These are phyloP conservation scores for Catocala nupta DNA, from an alignment of 2,888 invertebrate species.

Conservation along the genomic window DNA sequence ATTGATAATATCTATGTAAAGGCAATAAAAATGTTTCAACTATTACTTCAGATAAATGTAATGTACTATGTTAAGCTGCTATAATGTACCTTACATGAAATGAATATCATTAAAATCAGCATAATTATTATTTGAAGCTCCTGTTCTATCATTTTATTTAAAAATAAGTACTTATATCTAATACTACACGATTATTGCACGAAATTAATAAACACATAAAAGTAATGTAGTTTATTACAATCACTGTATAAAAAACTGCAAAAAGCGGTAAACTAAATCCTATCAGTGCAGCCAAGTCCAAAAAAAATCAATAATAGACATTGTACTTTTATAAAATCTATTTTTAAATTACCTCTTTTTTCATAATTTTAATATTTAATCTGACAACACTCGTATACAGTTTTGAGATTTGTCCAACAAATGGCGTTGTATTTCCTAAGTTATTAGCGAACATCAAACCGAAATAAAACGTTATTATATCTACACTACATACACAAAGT, in stretches of 20 bases:
- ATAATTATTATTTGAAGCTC: constrained; percentile 4
- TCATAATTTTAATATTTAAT: constrained; percentile 11
- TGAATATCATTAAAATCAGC: constrained; percentile 3
- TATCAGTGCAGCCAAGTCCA: constrained; percentile 35
- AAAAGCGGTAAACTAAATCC: constrained; percentile 20
- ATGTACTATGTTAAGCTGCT: constrained; percentile 2
- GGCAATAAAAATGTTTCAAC: not conserved
- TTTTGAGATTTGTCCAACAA: constrained; percentile 49
- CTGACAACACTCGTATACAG: constrained; percentile 44
- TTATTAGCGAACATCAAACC: constrained; percentile 59
- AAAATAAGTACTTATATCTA: constrained; percentile 47
- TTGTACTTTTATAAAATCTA: constrained; percentile 42
- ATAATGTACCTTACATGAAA: constrained; percentile 1
- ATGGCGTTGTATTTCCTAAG: constrained; percentile 46
- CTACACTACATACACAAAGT: constrained; percentile 49
- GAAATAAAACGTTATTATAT: constrained; percentile 48
- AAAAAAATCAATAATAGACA: constrained; percentile 13
- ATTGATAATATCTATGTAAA: too few species aligned
- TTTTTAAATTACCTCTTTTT: constrained; percentile 16
- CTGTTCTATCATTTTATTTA: constrained; percentile 5
- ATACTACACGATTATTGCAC: constrained; percentile 59
- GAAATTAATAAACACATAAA: constrained; percentile 49
- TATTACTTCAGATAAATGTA: constrained; percentile 1
- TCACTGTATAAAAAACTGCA: constrained; percentile 45
- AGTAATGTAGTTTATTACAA: constrained; percentile 38